Evolutionary conservation across 2,113 vertebrate species (phyloP).

Genomic region (Gymnogyps californianus): DNA sequence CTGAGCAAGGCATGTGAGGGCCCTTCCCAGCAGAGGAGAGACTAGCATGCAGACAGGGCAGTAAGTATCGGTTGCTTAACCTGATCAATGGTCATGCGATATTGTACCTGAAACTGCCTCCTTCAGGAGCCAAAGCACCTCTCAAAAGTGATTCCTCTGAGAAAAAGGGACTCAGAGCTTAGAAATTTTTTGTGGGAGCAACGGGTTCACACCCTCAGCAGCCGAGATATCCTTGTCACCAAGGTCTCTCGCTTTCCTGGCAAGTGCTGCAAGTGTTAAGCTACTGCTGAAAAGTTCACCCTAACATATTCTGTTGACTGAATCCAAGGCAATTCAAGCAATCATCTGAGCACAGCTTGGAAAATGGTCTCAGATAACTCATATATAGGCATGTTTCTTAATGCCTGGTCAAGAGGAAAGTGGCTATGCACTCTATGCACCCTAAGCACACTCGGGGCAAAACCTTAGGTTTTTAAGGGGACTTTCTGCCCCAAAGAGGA

Average conservation of each 20-base stretch:
- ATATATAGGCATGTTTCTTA: background rate
- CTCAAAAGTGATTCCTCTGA: background rate
- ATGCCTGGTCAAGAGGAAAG: background rate
- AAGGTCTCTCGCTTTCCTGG: background rate
- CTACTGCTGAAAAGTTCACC: background rate
- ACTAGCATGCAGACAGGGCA: background rate
- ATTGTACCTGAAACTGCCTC: background rate
- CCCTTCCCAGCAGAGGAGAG: background rate
- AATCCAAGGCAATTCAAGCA: background rate
- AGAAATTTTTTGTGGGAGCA: background rate
- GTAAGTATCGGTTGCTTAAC: background rate
- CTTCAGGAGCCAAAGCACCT: background rate
- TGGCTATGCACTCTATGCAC: background rate
- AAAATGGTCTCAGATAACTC: background rate
- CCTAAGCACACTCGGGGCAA: fast-evolving
- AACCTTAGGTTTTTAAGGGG: background rate
- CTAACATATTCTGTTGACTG: background rate
- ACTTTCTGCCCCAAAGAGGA: background rate
- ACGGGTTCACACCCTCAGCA: background rate
- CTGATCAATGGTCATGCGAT: background rate
- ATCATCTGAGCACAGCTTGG: background rate
- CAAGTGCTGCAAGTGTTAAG: background rate
- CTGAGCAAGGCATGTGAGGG: background rate
- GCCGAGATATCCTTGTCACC: background rate
- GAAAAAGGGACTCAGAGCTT: background rate